These are phyloP conservation scores for Brenthis ino DNA, from an alignment of 2,888 invertebrate species.

Conservation along the genomic window DNA sequence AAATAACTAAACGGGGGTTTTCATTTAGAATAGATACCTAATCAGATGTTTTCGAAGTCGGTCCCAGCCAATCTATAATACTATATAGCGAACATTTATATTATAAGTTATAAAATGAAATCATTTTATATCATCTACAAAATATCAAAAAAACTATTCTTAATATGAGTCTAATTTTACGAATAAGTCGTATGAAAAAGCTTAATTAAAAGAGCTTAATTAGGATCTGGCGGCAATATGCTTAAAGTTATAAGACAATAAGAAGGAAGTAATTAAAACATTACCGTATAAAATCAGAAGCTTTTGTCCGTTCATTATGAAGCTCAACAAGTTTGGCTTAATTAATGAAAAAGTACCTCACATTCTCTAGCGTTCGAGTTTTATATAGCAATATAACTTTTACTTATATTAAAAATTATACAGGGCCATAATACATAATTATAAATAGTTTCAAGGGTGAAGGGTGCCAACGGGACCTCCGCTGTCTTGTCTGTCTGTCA, in stretches of 20 bases:
- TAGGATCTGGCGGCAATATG: constrained; percentile 55
- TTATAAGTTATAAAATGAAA: too few species aligned
- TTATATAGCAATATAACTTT: not conserved
- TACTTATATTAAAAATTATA: too few species aligned
- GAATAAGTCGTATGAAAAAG: constrained; percentile 44
- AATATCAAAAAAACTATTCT: not conserved
- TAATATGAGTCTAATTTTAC: not conserved
- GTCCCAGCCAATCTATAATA: too few species aligned
- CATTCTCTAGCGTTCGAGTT: constrained; percentile 2
- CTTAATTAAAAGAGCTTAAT: constrained; percentile 69
- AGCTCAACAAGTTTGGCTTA: constrained; percentile 59
- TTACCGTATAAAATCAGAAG: constrained; percentile 61
- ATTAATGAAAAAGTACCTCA: constrained; percentile 37
- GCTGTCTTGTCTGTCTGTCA: too few species aligned
- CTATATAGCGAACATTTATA: too few species aligned
- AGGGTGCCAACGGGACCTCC: too few species aligned
- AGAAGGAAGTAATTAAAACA: constrained; percentile 70
- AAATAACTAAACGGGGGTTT: too few species aligned
- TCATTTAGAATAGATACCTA: too few species aligned
- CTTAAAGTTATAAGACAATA: constrained; percentile 64
- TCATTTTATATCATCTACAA: too few species aligned
- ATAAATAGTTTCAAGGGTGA: too few species aligned
- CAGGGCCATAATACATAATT: too few species aligned
- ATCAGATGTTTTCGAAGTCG: too few species aligned
- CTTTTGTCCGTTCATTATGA: constrained; percentile 55